Evolutionary conservation across 2,888 invertebrate genomes (phyloP).

Genomic region (Melikaiella ostensackeni): DNA sequence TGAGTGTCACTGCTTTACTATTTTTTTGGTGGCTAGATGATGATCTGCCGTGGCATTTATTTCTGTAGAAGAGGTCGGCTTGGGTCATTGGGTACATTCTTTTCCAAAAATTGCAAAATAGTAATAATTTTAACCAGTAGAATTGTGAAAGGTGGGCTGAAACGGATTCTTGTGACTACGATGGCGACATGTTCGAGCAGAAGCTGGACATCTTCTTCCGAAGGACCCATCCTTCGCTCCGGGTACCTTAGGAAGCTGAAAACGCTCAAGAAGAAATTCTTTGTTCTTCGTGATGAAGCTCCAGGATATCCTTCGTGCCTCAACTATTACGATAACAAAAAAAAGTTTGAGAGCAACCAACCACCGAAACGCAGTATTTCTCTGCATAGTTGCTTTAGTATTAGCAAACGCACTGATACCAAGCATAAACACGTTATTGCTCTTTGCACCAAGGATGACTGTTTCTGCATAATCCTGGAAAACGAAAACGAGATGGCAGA

Average conservation of each 20-base stretch:
- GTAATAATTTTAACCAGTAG: too few species aligned
- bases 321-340: conserved; percentile 96
- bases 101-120: too few species aligned
- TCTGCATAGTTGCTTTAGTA: conserved; percentile 93
- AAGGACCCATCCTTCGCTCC: conserved; percentile 82
- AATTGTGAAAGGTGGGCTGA: too few species aligned
- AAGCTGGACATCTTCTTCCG: conserved; percentile 66
- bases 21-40: too few species aligned
- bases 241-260: conserved; percentile 91
- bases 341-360: conserved; percentile 86
- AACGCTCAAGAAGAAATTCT: conserved; percentile 95
- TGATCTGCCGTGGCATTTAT: too few species aligned
- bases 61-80: too few species aligned
- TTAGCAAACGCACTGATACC: conserved; percentile 88
- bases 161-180: too few species aligned
- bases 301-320: conserved; percentile 85
- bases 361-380: conserved; percentile 89
- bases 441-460: conserved; percentile 93
- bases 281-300: conserved; percentile 90
- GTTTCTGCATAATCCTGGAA: conserved; percentile 91
- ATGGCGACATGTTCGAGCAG: conserved; percentile 56
- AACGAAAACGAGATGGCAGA: conserved; percentile 88
- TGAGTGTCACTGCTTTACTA: too few species aligned
- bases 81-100: too few species aligned
- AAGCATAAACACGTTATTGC: conserved; percentile 93